Base-by-base conservation (phyloP, 2,113 vertebrate species). In the Brachypodius melanocephalos region DNA sequence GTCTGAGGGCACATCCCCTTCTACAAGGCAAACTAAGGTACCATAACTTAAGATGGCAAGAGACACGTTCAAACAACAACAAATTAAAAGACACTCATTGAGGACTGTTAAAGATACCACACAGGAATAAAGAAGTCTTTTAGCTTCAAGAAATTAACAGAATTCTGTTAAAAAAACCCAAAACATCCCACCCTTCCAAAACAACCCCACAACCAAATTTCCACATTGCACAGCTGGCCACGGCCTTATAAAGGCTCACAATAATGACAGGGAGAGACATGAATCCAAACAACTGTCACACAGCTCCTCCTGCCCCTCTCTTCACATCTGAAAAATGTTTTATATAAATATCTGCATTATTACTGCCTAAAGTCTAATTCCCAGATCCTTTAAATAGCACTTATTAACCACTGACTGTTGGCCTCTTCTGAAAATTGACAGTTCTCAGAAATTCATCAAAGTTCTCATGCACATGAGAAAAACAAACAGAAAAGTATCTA, bases 211-310 rank as follows among this genome's bases (percentile, higher is more conserved):
- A 65, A 42, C 51, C 46, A 12, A 54, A 54, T 14, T 51, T 51
- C 36, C 29, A 38, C 63, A 81, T 24, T 63, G 63, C 57, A 81
- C 68, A 75, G 8, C 57, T 72, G 69, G 52, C n/a, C 55, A 81
- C 49, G 66, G 83, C 80, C 94, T 94, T 87, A 78, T 43, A 89
- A 94, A 95, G 81, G 91, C 90, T 82, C 17, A 90, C 59, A 84
- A 40, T 28, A 88, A 57, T 58, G 18, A 66, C 59, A 73, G 32
- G 38, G 32, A 88, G 42, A 65, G 32, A 32, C 58, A 43, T 22
- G 14, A 58, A 65, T 21, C 38, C 20, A 62, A 15, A 5, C 6
- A 54, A 19, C 7, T 26, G n/a, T 72, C 67, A 52, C 58, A 79
- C 38, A 13, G 46, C 16, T 9, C 18, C 28, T 49, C 25, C 78